These are phyloP conservation scores for Caranx melampygus DNA, from an alignment of 2,113 vertebrate genomes.

Conservation along the genomic window DNA sequence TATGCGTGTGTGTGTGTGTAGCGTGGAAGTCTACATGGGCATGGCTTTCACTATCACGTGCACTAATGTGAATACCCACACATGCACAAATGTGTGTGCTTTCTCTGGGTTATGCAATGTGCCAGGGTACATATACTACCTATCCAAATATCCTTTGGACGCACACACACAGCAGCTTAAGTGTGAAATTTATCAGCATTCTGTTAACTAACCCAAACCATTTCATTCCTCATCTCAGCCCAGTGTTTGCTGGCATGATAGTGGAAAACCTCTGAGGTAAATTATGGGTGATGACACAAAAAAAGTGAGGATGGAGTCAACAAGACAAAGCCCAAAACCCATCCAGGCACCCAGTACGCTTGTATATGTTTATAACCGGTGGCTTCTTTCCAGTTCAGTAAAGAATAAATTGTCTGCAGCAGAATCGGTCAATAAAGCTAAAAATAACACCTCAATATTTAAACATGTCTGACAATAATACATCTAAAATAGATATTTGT, in stretches of 20 bases:
- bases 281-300: constrained; percentile 59
- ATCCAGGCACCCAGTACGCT: background rate
- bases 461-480: background rate
- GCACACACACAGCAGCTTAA: constrained; percentile 38
- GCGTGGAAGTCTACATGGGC: background rate
- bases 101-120: constrained; percentile 45
- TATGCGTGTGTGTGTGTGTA: background rate
- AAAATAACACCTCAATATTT: background rate
- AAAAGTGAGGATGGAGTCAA: constrained; percentile 55
- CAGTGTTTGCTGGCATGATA: constrained; percentile 48
- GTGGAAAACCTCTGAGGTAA: constrained; percentile 53
- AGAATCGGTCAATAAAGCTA: background rate
- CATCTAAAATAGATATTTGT: background rate
- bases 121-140: constrained; percentile 18
- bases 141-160: constrained; percentile 1
- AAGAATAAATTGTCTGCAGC: constrained; percentile 4
- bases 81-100: constrained; percentile 12
- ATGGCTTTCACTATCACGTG: constrained; percentile 12
- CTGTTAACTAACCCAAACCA: constrained; percentile 20
- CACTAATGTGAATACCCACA: constrained; percentile 26
- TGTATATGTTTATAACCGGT: background rate
- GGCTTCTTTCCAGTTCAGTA: constrained; percentile 6
- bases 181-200: constrained; percentile 56
- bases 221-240: constrained; percentile 48
- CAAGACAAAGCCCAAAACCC: constrained; percentile 32